A percentile compares a stretch with the other conserved stretches of the same genome.
These are phyloP conservation scores for Tragopan temminckii DNA, from an alignment of 2,797 vertebrate species.

Conservation along the genomic window DNA sequence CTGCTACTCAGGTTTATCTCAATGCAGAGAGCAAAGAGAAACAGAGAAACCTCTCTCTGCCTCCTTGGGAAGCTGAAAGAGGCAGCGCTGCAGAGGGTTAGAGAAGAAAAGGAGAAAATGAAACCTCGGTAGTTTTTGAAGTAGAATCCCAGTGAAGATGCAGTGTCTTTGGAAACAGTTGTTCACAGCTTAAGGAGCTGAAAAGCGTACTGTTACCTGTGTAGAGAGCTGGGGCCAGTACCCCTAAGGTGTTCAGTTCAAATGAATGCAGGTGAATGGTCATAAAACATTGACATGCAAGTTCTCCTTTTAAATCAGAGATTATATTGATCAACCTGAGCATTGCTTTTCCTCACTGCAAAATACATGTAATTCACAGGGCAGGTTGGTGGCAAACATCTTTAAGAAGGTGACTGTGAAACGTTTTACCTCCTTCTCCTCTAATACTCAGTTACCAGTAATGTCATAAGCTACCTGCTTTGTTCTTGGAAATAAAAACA, in stretches of 20 bases:
- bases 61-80: constrained; percentile 32
- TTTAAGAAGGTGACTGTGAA: neutral
- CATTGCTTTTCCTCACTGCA: neutral
- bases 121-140: constrained; percentile 23
- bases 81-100: neutral
- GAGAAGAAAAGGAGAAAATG: neutral
- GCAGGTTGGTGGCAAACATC: neutral
- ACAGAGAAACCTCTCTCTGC: neutral
- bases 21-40: neutral
- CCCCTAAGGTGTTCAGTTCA: neutral
- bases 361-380: neutral
- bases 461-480: neutral
- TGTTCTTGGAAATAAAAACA: neutral
- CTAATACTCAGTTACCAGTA: neutral
- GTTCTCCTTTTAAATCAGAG: neutral
- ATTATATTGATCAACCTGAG: neutral
- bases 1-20: constrained; percentile 37
- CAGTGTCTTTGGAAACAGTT: constrained; percentile 24
- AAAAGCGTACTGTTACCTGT: constrained; percentile 24
- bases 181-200: constrained; percentile 19
- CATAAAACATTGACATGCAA: neutral
- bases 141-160: constrained; percentile 30
- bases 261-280: neutral
- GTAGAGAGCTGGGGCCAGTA: neutral
- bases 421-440: neutral